These are phyloP conservation scores for Ctenomys sociabilis DNA, from an alignment of 2,113 vertebrate genomes.

Conservation along the genomic window DNA sequence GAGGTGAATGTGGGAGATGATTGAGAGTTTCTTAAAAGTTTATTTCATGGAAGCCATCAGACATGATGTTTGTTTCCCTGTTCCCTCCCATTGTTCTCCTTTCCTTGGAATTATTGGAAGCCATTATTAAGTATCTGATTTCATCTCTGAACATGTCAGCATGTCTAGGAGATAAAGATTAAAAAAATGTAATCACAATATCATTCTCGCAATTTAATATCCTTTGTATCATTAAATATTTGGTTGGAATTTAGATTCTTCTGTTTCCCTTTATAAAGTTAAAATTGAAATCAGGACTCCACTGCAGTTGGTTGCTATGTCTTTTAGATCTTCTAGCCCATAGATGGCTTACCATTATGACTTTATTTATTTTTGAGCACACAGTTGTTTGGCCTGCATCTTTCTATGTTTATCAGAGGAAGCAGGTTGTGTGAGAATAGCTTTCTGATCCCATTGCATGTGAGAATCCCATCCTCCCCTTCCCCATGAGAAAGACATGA, in stretches of 20 bases:
- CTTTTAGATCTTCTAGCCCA: neutral
- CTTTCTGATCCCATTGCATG: too few relatives aligned
- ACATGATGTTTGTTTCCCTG: neutral
- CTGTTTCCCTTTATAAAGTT: neutral
- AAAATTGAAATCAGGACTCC: neutral
- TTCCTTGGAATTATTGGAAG: neutral
- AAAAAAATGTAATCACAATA: neutral
- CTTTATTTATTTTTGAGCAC: neutral
- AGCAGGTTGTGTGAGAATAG: neutral
- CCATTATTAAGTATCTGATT: constrained; percentile 14
- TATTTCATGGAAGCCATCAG: neutral
- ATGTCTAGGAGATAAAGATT: neutral
- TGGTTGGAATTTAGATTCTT: neutral
- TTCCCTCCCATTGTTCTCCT: neutral
- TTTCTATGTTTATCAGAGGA: neutral
- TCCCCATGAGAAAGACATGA: neutral
- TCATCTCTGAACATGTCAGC: neutral
- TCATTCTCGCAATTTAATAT: neutral
- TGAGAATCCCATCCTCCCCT: neutral
- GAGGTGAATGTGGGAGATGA: neutral
- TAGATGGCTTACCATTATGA: neutral
- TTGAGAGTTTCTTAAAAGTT: neutral
- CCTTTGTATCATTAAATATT: constrained; percentile 19
- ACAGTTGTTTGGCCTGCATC: neutral
- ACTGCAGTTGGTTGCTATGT: neutral